These are phyloP conservation scores for Tillus elongatus DNA, from an alignment of 2,888 invertebrate species.

Conservation along the genomic window DNA sequence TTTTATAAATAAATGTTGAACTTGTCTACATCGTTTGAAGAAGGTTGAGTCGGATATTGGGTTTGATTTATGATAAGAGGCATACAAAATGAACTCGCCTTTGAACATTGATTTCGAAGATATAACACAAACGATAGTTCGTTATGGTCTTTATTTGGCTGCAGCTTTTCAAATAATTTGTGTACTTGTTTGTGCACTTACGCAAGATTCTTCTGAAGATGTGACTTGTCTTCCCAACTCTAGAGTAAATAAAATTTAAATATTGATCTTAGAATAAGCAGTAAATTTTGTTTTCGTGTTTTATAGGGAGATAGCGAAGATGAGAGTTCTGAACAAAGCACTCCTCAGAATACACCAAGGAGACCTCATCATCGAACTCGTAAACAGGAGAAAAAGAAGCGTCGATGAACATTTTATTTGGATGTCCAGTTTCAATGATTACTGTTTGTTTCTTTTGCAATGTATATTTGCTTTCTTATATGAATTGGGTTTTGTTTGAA, in stretches of 20 bases:
- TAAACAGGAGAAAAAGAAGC: constrained; percentile 63
- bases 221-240: constrained; percentile 34
- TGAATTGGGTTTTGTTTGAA: too few relatives aligned
- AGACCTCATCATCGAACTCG: constrained; percentile 53
- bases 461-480: background rate
- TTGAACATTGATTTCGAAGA: constrained; percentile 55
- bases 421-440: background rate
- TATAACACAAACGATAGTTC: constrained; percentile 61
- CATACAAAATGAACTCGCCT: constrained; percentile 41
- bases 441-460: background rate
- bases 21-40: too few relatives aligned
- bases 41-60: too few relatives aligned
- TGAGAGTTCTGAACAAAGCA: constrained; percentile 63
- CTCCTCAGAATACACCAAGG: constrained; percentile 60
- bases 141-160: constrained; percentile 74
- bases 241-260: background rate
- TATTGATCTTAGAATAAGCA: constrained; percentile 6
- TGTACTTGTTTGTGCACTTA: constrained; percentile 70
- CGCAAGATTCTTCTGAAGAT: constrained; percentile 55
- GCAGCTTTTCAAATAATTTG: constrained; percentile 83
- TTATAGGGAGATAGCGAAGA: constrained; percentile 58
- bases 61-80: too few relatives aligned
- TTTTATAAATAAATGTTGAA: too few relatives aligned
- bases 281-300: background rate
- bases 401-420: constrained; percentile 43